These are phyloP conservation scores for Lasaia peninsularis DNA, from an alignment of 1,140 invertebrate species.

Conservation along the genomic window DNA sequence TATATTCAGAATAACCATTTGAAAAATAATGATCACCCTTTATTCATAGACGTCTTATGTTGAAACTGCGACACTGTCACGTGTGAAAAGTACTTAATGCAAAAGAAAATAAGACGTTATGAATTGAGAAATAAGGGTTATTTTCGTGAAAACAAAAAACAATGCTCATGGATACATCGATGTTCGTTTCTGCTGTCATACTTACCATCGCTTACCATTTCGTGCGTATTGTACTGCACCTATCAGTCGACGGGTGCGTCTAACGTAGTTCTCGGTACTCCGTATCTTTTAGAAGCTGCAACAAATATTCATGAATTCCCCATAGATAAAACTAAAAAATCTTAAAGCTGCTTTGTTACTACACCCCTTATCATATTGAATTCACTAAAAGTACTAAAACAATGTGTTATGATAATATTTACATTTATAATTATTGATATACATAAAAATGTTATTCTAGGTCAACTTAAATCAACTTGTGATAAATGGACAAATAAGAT, in stretches of 20 bases:
- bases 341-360: conserved; percentile 34
- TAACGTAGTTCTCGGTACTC: conserved; percentile 54
- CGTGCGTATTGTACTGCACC: conserved; percentile 39
- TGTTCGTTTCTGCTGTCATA: conserved; percentile 33
- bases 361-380: too few species aligned
- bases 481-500: neutral
- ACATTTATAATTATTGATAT: too few species aligned
- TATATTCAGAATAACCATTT: conserved; percentile 16
- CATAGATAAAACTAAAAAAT: conserved; percentile 50
- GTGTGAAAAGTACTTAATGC: neutral
- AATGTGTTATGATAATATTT: too few species aligned
- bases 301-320: conserved; percentile 76
- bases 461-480: neutral
- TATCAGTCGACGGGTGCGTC: conserved; percentile 46
- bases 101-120: conserved; percentile 3
- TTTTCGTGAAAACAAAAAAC: neutral
- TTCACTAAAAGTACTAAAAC: too few species aligned
- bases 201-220: conserved; percentile 49
- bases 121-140: neutral
- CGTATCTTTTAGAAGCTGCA: conserved; percentile 71
- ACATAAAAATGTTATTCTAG: neutral
- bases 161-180: neutral
- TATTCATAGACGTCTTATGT: neutral
- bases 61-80: neutral
- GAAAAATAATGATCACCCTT: neutral